Evolutionary conservation across 2,888 invertebrate species (phyloP), one percentile per base, ranked within the genome.

Genomic region (Cosmopolites sordidus): DNA sequence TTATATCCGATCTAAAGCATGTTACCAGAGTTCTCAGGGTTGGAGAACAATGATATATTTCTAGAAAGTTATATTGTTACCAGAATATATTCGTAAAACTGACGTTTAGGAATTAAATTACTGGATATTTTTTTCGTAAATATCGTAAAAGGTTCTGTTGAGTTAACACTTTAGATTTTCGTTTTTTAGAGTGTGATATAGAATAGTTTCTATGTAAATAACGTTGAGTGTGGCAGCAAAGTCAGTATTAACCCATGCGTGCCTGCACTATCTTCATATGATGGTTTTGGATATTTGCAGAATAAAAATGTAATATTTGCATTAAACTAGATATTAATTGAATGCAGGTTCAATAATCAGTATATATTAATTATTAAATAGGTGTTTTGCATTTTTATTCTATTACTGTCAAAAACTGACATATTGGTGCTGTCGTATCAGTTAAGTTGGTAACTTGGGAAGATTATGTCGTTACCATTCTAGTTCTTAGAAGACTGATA

Each of bases 211-310:
- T 42, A 48, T 55, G 54, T 55, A 51, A 58, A 69, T 67, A 69
- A 68, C 68, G 68, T 69, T 69, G 63, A 67, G 67, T 68, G 69
- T 69, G 71, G 71, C 71, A 70, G 70, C 70, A 68, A 66, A 64
- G 71, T 70, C 71, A 72, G 71, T 72, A 72, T 71, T 72, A 72
- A 66, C 68, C 70, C 65, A 66, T 65, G 70, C 70, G 72, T 72
- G 72, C 72, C 72, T 72, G 72, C 71, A 70, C 69, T 69, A 65
- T 67, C 66, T 33, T 56, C 33, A 41, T 50, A 48, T 53, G 43
- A 30, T 43, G 37, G 14, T 53, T 48, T 44, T 48, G 9, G 48
- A 30, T 40, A 41, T 38, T 40, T 47, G 27, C 27, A 47, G 40
- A 47, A 39, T 39, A 29, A 47, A 22, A 40, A 40, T 22, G 12